These are phyloP conservation scores for Anthoscopus minutus DNA, from an alignment of 2,113 vertebrate species.

Conservation along the genomic window DNA sequence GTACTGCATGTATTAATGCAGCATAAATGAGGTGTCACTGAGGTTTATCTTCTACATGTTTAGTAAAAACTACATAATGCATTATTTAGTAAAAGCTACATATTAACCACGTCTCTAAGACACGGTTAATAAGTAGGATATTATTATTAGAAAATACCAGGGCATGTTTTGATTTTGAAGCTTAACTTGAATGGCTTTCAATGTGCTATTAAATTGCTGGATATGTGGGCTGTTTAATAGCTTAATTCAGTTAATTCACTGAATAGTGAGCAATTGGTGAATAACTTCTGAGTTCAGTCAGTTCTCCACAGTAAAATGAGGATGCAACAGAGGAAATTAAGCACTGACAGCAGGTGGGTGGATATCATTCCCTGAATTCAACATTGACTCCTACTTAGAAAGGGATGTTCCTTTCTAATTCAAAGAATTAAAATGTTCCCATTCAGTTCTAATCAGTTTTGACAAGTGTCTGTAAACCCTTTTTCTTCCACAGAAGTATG, in stretches of 20 bases:
- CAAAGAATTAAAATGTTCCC: background rate
- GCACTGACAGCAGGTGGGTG: background rate
- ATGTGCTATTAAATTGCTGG: background rate
- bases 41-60: background rate
- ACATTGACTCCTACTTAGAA: background rate
- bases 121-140: background rate
- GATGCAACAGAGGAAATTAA: background rate
- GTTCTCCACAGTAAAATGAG: background rate
- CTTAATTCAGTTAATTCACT: background rate
- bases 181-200: background rate
- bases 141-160: background rate
- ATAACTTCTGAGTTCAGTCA: background rate
- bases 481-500: background rate
- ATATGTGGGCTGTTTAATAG: background rate
- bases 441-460: background rate
- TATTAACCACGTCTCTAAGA: too few species aligned
- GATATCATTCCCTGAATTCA: background rate
- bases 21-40: background rate
- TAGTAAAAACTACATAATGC: background rate
- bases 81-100: too few species aligned
- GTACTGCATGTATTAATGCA: background rate
- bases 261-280: background rate
- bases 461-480: slow-evolving; percentile 1
- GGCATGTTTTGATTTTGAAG: background rate
- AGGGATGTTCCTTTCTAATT: background rate